Percentiles rank a stretch among this genome's conserved stretches.
phyloP scores from a whole-genome alignment of 2,888 invertebrate genomes.

The Phrixothrix hirtus region DNA sequence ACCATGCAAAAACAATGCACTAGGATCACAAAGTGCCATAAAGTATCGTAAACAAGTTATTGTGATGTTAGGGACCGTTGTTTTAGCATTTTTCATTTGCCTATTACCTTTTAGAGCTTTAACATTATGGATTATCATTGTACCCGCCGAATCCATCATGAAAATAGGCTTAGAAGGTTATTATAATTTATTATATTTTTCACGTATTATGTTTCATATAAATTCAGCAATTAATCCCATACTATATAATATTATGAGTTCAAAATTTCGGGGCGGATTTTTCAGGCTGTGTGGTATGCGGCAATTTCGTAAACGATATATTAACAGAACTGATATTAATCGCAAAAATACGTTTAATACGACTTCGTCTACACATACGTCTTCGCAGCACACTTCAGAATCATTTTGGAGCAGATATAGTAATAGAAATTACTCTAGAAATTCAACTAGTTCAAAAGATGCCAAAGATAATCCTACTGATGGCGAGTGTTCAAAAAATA shows the following conservation, averaged over 20 bases:
- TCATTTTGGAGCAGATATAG: constrained; percentile 68
- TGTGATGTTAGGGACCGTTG: constrained; percentile 86
- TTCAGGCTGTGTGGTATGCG: constrained; percentile 65
- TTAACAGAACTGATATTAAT: constrained; percentile 58
- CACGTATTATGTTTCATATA: constrained; percentile 84
- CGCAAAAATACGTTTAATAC: constrained; percentile 70
- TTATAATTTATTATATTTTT: constrained; percentile 82
- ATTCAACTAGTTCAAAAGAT: constrained; percentile 45
- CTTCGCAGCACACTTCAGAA: constrained; percentile 63
- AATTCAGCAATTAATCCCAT: constrained; percentile 92
- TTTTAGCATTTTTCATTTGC: constrained; percentile 88
- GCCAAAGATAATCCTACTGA: constrained; percentile 44
- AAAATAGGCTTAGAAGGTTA: constrained; percentile 78
- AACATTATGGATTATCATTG: constrained; percentile 83
- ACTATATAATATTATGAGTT: constrained; percentile 88
- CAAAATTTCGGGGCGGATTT: constrained; percentile 85
- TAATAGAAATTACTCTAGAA: constrained; percentile 52
- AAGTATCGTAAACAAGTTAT: constrained; percentile 82
- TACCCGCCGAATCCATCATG: constrained; percentile 65
- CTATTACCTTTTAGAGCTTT: constrained; percentile 87
- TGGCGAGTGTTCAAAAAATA: constrained; percentile 29
- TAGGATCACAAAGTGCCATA: constrained; percentile 61
- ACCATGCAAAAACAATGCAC: constrained; percentile 60
- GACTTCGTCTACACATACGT: constrained; percentile 65
- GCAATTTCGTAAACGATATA: constrained; percentile 52